A percentile compares a stretch with the other conserved stretches of the same genome.
phyloP scores from a whole-genome alignment of 2,113 vertebrate genomes.

The Paradisaea rubra region DNA sequence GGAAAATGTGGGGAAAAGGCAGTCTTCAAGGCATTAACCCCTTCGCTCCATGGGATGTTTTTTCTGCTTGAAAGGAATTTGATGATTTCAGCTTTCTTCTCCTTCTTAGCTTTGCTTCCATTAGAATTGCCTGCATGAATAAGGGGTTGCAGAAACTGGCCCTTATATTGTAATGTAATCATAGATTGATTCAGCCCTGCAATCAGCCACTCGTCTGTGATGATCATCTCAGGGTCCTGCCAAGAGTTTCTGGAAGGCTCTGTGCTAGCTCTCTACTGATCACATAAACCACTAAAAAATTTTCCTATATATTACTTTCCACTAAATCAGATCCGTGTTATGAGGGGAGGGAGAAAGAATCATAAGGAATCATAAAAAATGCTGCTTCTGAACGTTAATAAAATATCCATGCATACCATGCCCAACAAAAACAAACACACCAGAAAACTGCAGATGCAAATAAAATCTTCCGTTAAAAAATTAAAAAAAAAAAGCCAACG shows the following conservation, averaged over 20 bases:
- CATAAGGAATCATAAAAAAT: background rate
- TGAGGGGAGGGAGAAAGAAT: background rate
- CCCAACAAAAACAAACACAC: background rate
- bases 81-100: slow-evolving; percentile 29
- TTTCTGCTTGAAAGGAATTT: slow-evolving; percentile 53
- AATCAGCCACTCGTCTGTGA: slow-evolving; percentile 40
- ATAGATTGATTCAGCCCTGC: slow-evolving; percentile 54
- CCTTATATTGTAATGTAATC: slow-evolving; percentile 59
- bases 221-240: slow-evolving; percentile 32
- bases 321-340: background rate
- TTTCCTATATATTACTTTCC: background rate
- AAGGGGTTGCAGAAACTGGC: slow-evolving; percentile 6
- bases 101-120: background rate
- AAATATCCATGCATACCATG: background rate
- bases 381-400: background rate
- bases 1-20: background rate
- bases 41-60: slow-evolving; percentile 20
- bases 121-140: slow-evolving; percentile 3
- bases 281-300: background rate
- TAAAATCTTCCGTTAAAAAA: background rate
- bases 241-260: slow-evolving; percentile 45
- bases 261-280: background rate
- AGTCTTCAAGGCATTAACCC: slow-evolving; percentile 45
- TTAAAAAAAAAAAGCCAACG: background rate
- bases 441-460: background rate